Conservation (phyloP, 53 echinoderm and acorn worm species). For the Crossaster papposus region DNA sequence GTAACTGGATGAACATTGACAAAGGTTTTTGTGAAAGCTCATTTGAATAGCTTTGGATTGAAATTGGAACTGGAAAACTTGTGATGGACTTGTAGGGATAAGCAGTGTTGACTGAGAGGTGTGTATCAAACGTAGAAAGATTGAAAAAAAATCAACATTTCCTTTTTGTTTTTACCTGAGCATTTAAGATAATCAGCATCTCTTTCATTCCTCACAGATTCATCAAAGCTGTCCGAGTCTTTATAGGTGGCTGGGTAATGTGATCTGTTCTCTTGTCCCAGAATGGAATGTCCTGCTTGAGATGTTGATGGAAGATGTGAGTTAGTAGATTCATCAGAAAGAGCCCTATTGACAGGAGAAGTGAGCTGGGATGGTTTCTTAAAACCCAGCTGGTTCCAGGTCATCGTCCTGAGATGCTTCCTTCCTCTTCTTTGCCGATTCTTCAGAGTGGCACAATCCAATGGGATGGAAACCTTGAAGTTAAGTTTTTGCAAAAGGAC, state of each 20-base stretch:
- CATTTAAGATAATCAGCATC: neutral
- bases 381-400: slow-evolving; percentile 35
- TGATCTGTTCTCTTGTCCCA: neutral
- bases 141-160: too few species aligned
- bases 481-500: slow-evolving; percentile 6
- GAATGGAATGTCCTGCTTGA: neutral
- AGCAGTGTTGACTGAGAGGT: too few species aligned
- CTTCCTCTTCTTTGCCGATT: neutral
- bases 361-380: slow-evolving; percentile 14
- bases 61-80: too few species aligned
- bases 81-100: too few species aligned
- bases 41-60: too few species aligned
- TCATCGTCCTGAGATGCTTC: neutral
- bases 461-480: slow-evolving; percentile 2
- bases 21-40: too few species aligned
- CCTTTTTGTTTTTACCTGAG: neutral
- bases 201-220: neutral
- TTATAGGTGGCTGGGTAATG: neutral
- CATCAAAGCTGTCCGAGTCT: neutral
- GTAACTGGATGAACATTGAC: too few species aligned
- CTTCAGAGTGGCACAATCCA: neutral
- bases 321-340: too few species aligned
- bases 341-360: neutral
- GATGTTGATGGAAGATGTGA: neutral
- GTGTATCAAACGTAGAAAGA: too few species aligned